Conservation (phyloP, 2,797 vertebrate genomes). For the Sciurus vulgaris region DNA sequence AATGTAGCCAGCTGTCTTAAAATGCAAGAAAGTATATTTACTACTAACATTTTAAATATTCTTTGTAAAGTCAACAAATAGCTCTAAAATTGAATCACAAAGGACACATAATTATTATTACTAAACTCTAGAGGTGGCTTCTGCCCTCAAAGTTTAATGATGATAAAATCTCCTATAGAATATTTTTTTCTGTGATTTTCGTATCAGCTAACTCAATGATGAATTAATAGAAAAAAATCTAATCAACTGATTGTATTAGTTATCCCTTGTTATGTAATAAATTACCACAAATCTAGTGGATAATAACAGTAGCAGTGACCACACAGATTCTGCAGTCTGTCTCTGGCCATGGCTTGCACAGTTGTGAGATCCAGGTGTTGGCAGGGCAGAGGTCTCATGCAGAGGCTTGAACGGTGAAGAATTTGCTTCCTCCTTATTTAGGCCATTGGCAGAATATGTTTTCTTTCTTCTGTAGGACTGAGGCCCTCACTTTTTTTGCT, state of each 20-base stretch:
- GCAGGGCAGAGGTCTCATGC: not conserved
- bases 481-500: not conserved
- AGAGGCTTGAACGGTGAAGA: not conserved
- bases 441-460: not conserved
- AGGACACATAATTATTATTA: not conserved
- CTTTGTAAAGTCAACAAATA: conserved; percentile 23
- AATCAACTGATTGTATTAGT: not conserved
- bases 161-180: not conserved
- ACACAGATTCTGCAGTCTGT: not conserved
- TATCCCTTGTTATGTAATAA: not conserved
- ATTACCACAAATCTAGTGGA: not conserved
- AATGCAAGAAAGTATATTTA: conserved; percentile 70
- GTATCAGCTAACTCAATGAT: not conserved
- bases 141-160: not conserved
- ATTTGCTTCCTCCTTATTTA: not conserved
- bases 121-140: not conserved
- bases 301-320: not conserved
- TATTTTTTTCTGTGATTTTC: not conserved
- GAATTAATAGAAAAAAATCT: not conserved
- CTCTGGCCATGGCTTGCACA: not conserved
- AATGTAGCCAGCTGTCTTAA: conserved; percentile 79
- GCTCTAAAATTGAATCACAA: not conserved
- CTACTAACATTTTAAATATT: conserved; percentile 39
- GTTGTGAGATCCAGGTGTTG: not conserved
- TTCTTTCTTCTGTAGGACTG: not conserved